Base-by-base conservation (phyloP, 2,113 vertebrate species). In the Channa argus region DNA sequence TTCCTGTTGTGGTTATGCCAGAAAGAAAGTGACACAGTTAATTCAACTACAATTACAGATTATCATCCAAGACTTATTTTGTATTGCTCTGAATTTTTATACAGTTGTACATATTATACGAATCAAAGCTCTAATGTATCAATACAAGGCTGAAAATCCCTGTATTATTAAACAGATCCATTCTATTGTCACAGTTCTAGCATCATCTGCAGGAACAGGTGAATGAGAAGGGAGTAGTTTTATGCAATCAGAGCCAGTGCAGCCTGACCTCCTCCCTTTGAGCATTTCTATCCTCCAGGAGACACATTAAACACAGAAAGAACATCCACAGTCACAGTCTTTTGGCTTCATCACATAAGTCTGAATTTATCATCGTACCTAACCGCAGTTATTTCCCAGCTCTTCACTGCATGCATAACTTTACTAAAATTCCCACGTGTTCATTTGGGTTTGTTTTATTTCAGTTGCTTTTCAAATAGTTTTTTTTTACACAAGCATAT, bases 271-370 rank as follows among this genome's bases (percentile, higher is more conserved):
- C 66, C 70, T 85, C 78, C 79, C 84, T 66, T 52, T 82, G 74
- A 83, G 70, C 64, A 62, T n/a, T 33, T 75, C 74, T 63, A 36
- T 89, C 80, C 77, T 91, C 79, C 66, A 83, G 67, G 83, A 86
- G 71, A 79, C 82, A 80, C 81, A 89, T 88, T 78, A 88, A 90
- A 90, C 86, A 81, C 82, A 89, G 79, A 83, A 59, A 83, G 64
- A 85, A 64, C 65, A 76, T 62, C 77, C 73, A 73, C 72, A 88
- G 81, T 73, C 77, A 62, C 74, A 66, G 56, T 71, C 79, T 69
- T 55, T 66, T 79, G 59, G 71, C 73, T 80, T 46, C 63, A 79
- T 79, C 66, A 36, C 82, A 76, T 82, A 74, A 54, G 68, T 70
- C 37, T 4, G 5, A 50, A 80, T 88, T 68, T 73, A 69, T 75